Percentiles rank a stretch among this genome's conserved stretches.
phyloP scores from a whole-genome alignment of 2,113 vertebrate genomes.

The Sitta europaea region DNA sequence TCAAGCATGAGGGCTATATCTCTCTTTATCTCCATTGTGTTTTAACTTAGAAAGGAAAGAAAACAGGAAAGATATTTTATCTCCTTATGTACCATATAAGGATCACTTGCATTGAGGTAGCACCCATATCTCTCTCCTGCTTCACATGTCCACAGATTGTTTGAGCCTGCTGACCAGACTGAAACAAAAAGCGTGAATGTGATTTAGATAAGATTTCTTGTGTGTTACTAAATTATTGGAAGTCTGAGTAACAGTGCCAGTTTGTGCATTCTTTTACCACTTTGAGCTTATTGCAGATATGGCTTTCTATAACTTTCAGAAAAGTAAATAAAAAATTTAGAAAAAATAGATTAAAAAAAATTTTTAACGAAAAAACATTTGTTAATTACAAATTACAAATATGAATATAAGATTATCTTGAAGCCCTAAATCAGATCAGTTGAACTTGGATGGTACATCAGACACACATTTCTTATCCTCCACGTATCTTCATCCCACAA shows the following conservation, averaged over 20 bases:
- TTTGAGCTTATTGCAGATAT: background rate
- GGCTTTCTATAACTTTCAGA: background rate
- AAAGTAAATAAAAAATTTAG: background rate
- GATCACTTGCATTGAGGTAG: background rate
- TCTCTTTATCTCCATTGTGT: constrained; percentile 44
- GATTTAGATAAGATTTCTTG: constrained; percentile 6
- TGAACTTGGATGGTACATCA: background rate
- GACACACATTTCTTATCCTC: accelerated
- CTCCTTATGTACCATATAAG: background rate
- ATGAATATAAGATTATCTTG: background rate
- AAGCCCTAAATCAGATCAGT: background rate
- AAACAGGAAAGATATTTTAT: constrained; percentile 56
- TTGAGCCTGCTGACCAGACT: background rate
- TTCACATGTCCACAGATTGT: background rate
- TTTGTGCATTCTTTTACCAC: background rate
- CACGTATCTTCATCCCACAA: background rate
- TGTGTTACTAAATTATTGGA: background rate
- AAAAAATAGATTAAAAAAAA: accelerated
- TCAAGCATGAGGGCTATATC: constrained; percentile 26
- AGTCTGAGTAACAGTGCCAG: background rate
- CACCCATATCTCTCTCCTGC: background rate
- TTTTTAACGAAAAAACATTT: background rate
- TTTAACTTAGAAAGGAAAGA: constrained; percentile 29
- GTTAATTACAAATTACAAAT: background rate
- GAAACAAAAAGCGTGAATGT: background rate